A percentile compares a stretch with the other conserved stretches of the same genome.
phyloP scores from a whole-genome alignment of 2,888 invertebrate genomes.

The Napeogenes inachia region DNA sequence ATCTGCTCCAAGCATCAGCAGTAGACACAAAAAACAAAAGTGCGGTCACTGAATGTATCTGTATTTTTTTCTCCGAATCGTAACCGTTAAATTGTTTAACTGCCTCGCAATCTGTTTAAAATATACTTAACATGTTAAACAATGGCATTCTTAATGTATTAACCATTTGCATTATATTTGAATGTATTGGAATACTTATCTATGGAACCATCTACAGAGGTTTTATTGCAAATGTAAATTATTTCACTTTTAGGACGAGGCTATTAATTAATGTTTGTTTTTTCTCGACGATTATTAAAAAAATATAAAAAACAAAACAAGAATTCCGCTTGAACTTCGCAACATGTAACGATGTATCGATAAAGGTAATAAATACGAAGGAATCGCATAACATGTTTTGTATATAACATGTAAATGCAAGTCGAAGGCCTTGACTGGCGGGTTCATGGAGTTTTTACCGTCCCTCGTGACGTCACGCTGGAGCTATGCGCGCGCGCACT shows the following conservation, averaged over 20 bases:
- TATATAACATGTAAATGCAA: slow-evolving; percentile 47
- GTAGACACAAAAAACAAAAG: slow-evolving; percentile 33
- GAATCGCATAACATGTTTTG: slow-evolving; percentile 23
- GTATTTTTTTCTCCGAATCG: slow-evolving; percentile 36
- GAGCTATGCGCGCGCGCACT: slow-evolving; percentile 67
- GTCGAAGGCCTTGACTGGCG: slow-evolving; percentile 63
- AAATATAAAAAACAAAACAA: slow-evolving; percentile 11
- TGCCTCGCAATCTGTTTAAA: slow-evolving; percentile 19
- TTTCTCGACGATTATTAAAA: neutral
- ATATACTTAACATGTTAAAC: slow-evolving; percentile 5
- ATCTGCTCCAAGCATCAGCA: slow-evolving; percentile 30
- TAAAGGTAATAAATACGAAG: slow-evolving; percentile 28
- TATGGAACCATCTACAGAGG: neutral
- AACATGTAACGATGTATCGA: slow-evolving; percentile 21
- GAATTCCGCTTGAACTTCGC: slow-evolving; percentile 13
- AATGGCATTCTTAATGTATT: neutral
- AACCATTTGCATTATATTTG: neutral
- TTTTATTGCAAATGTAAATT: neutral
- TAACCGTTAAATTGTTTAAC: slow-evolving; percentile 36
- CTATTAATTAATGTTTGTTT: slow-evolving; percentile 5
- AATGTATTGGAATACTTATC: neutral
- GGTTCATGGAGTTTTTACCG: slow-evolving; percentile 69
- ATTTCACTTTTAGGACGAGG: neutral
- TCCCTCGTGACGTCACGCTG: slow-evolving; percentile 66
- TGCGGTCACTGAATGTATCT: slow-evolving; percentile 30